Conservation (phyloP, 2,797 vertebrate genomes). For the Aythya fuligula region DNA sequence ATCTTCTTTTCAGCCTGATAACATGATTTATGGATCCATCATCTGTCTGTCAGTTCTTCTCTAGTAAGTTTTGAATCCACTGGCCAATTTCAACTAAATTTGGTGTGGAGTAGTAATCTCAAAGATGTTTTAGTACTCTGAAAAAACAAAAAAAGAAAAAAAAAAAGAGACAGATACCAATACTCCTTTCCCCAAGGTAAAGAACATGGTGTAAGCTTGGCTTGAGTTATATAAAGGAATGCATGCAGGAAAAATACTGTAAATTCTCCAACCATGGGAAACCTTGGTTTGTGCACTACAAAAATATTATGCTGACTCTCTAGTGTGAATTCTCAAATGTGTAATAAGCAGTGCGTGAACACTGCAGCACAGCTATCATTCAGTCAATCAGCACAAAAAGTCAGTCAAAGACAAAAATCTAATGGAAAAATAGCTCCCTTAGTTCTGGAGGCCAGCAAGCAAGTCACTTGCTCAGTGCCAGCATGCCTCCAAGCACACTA, state of each 20-base stretch:
- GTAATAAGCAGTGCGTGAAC: neutral
- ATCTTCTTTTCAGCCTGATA: neutral
- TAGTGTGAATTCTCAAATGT: neutral
- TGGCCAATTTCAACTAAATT: conserved; percentile 17
- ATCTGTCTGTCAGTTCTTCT: neutral
- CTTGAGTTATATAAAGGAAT: neutral
- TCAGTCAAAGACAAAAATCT: neutral
- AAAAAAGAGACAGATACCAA: neutral
- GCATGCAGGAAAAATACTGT: neutral
- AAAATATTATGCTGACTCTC: neutral
- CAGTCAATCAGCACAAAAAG: neutral
- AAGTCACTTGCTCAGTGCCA: neutral
- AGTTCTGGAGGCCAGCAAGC: neutral
- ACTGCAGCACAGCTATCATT: neutral
- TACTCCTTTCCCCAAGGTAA: neutral
- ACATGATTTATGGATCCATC: neutral
- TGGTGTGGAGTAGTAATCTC: neutral
- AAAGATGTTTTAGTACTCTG: neutral
- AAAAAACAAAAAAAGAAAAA: neutral
- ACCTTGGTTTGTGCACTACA: neutral
- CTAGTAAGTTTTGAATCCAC: neutral
- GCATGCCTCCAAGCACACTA: neutral
- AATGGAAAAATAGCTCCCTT: neutral
- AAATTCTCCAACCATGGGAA: neutral
- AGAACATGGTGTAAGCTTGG: neutral